Conservation (phyloP, 2,888 invertebrate genomes). For the Esperia sulphurella region DNA sequence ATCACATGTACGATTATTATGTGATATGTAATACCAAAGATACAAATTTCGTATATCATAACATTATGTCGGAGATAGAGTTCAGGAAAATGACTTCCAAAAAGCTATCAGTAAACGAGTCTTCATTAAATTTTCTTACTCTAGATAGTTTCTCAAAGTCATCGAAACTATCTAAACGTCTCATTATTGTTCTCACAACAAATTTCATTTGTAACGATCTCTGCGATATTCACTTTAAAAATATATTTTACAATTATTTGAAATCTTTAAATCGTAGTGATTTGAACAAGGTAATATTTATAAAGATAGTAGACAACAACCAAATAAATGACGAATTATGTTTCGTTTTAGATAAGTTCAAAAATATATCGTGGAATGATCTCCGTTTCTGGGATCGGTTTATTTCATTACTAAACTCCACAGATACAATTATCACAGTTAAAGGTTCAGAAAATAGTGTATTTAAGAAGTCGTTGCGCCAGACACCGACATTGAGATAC, state of each 20-base stretch:
- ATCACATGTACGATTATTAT: conserved; percentile 91
- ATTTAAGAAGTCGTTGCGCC: conserved; percentile 73
- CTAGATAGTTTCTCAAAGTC: conserved; percentile 71
- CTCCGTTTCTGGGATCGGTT: conserved; percentile 92
- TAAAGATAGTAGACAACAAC: conserved; percentile 68
- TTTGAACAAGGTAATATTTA: conserved; percentile 68
- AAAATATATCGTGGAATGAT: conserved; percentile 86
- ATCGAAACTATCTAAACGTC: conserved; percentile 71
- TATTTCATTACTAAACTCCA: conserved; percentile 86
- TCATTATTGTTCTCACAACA: conserved; percentile 80
- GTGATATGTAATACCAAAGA: conserved; percentile 92
- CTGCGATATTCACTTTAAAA: conserved; percentile 71
- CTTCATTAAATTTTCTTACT: conserved; percentile 80
- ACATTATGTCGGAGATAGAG: conserved; percentile 86
- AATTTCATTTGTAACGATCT: conserved; percentile 71
- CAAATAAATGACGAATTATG: conserved; percentile 70
- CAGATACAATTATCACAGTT: conserved; percentile 74
- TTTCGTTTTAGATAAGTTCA: conserved; percentile 76
- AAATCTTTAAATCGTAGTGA: conserved; percentile 70
- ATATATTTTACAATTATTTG: conserved; percentile 71
- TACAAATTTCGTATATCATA: conserved; percentile 83
- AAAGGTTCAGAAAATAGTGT: conserved; percentile 66
- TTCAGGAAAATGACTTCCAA: conserved; percentile 84
- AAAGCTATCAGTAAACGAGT: conserved; percentile 84
- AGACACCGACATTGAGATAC: conserved; percentile 72